phyloP scores from a whole-genome alignment of 2,797 vertebrate genomes.

The Pangasius djambal region DNA sequence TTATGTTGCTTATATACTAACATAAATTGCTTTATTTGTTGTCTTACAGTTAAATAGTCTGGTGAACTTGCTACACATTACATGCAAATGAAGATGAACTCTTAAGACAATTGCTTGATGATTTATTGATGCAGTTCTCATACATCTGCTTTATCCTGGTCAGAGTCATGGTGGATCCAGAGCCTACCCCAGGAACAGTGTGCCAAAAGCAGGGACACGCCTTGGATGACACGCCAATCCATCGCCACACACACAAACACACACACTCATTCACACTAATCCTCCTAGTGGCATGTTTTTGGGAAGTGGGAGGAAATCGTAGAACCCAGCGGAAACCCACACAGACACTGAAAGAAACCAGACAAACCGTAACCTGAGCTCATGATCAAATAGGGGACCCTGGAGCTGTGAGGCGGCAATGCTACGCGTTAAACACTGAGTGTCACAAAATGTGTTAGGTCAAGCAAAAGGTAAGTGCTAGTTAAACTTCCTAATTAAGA shows the following conservation, averaged over 20 bases:
- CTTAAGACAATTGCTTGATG: background rate
- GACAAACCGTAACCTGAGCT: background rate
- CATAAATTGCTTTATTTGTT: background rate
- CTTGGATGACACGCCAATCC: background rate
- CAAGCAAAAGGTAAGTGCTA: background rate
- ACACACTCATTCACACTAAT: background rate
- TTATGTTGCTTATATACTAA: background rate
- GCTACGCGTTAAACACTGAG: background rate
- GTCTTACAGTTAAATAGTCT: background rate
- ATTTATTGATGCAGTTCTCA: background rate
- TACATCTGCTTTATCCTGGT: background rate
- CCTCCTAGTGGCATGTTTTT: background rate
- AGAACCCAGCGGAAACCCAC: background rate
- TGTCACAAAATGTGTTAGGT: background rate
- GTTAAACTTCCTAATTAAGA: background rate
- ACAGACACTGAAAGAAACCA: background rate
- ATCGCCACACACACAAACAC: background rate
- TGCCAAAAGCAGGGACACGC: background rate
- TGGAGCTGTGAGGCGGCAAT: background rate
- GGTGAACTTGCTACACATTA: background rate
- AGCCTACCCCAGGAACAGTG: background rate
- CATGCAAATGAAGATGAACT: background rate
- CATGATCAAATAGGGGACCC: no score
- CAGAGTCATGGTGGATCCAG: background rate
- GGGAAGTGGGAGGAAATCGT: background rate